phyloP scores from a whole-genome alignment of 2,113 vertebrate genomes.

The Poecile atricapillus region DNA sequence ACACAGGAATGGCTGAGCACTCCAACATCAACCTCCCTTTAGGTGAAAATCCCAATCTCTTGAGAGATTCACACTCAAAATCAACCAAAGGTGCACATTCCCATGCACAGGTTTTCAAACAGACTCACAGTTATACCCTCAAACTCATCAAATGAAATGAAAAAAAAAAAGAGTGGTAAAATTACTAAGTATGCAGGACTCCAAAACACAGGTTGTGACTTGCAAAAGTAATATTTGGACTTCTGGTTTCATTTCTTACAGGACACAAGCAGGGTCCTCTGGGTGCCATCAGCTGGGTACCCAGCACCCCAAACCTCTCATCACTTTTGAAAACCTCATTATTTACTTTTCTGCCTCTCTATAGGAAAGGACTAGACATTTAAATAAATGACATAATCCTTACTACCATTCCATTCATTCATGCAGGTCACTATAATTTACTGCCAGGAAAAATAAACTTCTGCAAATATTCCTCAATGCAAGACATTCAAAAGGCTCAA shows the following conservation, averaged over 20 bases:
- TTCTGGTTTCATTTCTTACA: not conserved
- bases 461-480: constrained; percentile 46
- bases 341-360: constrained; percentile 48
- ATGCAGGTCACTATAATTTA: constrained; percentile 42
- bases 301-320: not conserved
- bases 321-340: not conserved
- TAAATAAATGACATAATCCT: constrained; percentile 65
- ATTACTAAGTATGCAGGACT: rapidly evolving
- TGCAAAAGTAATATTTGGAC: not conserved
- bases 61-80: not conserved
- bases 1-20: not conserved
- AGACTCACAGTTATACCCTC: not conserved
- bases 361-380: constrained; percentile 58
- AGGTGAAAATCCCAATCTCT: not conserved
- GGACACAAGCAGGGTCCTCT: not conserved
- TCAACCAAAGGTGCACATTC: not conserved
- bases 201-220: not conserved
- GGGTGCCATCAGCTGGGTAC: not conserved
- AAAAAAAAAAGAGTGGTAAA: not conserved
- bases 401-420: constrained; percentile 66
- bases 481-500: constrained; percentile 41
- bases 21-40: not conserved
- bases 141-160: not conserved
- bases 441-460: constrained; percentile 65
- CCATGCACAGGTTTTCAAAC: not conserved